Base-by-base conservation (phyloP, 2,888 invertebrate species). In the Cabera pusaria region DNA sequence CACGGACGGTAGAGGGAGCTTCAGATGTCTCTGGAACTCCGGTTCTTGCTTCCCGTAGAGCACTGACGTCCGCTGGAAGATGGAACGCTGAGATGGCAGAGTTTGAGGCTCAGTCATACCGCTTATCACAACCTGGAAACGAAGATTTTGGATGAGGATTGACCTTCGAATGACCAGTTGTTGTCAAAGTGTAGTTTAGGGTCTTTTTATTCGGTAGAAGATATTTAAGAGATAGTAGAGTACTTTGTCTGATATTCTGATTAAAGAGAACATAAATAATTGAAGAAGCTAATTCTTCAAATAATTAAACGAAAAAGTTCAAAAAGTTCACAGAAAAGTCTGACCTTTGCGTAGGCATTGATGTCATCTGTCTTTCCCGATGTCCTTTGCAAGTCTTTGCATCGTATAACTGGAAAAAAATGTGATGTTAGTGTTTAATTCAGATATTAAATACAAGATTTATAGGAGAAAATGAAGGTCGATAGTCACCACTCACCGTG, bases 291-390 rank as follows among this genome's bases (percentile, higher is more conserved):
- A n/a, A n/a, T n/a, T n/a, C n/a, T n/a, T n/a, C n/a, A n/a, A n/a
- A n/a, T n/a, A n/a, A n/a, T n/a, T n/a, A n/a, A n/a, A n/a, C n/a
- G n/a, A n/a, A n/a, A n/a, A n/a, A n/a, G n/a, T n/a, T n/a, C n/a
- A n/a, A n/a, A n/a, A n/a, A n/a, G n/a, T n/a, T n/a, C n/a, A n/a
- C n/a, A n/a, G n/a, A n/a, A n/a, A n/a, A n/a, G n/a, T n/a, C 56
- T 33, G 24, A 94, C 95, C 90, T 95, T 96, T 10, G 95, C 95
- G 75, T 96, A 96, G 44, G 96, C 95, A 75, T 95, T 95, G 49
- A 95, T 92, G 27, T 90, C 85, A 54, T 87, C 86, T 25, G 90
- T 90, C 57, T 91, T 93, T 28, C 93, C 94, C 66, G 92, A 90
- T 6, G 91, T 73, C 51, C 94, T 90, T 57, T 92, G 91, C 48